These are phyloP conservation scores for Anthonomus grandis DNA, from an alignment of 1,140 invertebrate genomes.

Conservation along the genomic window DNA sequence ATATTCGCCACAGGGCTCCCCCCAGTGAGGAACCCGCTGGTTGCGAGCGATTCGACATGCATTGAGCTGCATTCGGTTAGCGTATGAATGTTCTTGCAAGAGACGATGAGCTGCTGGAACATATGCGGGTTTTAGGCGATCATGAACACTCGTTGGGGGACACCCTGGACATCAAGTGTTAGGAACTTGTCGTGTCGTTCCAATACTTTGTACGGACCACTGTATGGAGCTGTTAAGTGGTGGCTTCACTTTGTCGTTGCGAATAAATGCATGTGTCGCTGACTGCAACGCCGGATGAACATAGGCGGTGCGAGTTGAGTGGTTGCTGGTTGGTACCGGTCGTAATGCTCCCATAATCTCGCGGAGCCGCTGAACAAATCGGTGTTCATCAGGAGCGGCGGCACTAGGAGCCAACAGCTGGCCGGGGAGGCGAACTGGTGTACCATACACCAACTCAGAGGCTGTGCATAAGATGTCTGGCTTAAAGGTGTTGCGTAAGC, in stretches of 20 bases:
- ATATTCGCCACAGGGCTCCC: no score
- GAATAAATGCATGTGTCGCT: slow-evolving; percentile 42
- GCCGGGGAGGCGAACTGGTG: slow-evolving; percentile 41
- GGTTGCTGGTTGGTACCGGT: no score
- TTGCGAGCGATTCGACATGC: no score
- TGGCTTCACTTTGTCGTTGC: slow-evolving; percentile 39
- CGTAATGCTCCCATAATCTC: no score
- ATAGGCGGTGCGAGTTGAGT: no score
- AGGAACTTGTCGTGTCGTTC: slow-evolving; percentile 11
- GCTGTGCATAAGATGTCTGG: slow-evolving; percentile 37
- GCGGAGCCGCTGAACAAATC: no score
- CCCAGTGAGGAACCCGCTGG: no score
- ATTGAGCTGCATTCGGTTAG: no score
- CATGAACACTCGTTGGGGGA: slow-evolving; percentile 39
- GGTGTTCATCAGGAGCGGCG: no score
- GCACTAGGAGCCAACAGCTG: no score
- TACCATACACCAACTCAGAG: slow-evolving; percentile 45
- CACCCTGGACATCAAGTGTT: slow-evolving; percentile 18
- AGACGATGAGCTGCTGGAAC: no score
- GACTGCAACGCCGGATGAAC: slow-evolving; percentile 32
- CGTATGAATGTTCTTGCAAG: no score
- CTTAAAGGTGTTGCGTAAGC: slow-evolving; percentile 34
- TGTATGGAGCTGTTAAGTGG: slow-evolving; percentile 47
- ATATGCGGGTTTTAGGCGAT: slow-evolving; percentile 31
- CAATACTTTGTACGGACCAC: slow-evolving; percentile 45